A percentile compares a stretch with the other conserved stretches of the same genome.
phyloP scores from a whole-genome alignment of 2,113 vertebrate genomes.

The Acanthochromis polyacanthus region DNA sequence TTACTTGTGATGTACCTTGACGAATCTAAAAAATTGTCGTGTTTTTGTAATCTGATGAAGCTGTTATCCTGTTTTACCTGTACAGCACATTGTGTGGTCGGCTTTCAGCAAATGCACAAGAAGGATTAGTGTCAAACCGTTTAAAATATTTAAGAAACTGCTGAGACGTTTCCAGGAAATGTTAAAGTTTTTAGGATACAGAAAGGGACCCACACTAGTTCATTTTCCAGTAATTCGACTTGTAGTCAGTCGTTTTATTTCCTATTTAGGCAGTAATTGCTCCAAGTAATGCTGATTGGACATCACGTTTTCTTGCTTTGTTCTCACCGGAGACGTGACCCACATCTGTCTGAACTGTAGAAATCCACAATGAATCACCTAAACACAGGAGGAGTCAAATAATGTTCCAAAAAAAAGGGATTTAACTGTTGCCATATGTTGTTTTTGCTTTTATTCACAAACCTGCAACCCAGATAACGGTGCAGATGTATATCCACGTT shows the following conservation, averaged over 20 bases:
- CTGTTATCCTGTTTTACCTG: conserved; percentile 33
- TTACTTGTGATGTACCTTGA: neutral
- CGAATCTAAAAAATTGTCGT: neutral
- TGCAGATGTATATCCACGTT: neutral
- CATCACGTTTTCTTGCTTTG: conserved; percentile 5
- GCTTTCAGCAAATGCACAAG: neutral
- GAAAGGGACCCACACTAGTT: conserved; percentile 59
- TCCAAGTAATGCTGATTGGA: neutral
- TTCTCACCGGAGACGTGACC: neutral
- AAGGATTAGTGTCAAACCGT: conserved; percentile 7
- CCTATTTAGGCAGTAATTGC: conserved; percentile 6
- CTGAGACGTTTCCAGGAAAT: neutral
- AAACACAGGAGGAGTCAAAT: conserved; percentile 2
- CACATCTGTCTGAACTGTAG: neutral
- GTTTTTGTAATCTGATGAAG: conserved; percentile 12
- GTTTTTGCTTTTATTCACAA: neutral
- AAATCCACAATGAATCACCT: neutral
- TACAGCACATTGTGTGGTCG: conserved; percentile 21
- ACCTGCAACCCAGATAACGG: neutral
- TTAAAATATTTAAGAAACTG: conserved; percentile 14
- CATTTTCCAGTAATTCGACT: neutral
- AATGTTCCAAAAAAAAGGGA: conserved; percentile 50
- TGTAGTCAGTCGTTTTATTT: neutral
- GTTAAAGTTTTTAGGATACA: conserved; percentile 31
- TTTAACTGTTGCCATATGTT: conserved; percentile 21